phyloP scores from a whole-genome alignment of 2,888 invertebrate species.

The Halictus quadricinctus region DNA sequence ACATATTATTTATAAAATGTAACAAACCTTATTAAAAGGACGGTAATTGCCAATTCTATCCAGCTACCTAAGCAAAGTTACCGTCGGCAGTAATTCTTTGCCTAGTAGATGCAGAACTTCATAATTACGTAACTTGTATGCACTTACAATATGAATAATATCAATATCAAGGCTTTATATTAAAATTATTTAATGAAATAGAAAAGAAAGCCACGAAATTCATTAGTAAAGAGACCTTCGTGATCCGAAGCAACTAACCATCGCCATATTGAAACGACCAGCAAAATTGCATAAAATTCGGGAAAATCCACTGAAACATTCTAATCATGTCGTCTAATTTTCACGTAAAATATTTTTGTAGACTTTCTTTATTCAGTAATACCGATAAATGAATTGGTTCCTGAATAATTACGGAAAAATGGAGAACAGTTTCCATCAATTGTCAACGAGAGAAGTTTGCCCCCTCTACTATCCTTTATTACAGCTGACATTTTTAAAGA shows the following conservation, averaged over 20 bases:
- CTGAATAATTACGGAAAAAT: constrained; percentile 10
- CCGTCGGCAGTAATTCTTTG: constrained; percentile 34
- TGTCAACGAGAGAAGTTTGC: constrained; percentile 60
- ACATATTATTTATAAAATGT: constrained; percentile 34
- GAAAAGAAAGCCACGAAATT: constrained; percentile 55
- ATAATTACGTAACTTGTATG: constrained; percentile 26
- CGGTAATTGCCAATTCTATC: constrained; percentile 59
- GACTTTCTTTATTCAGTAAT: constrained; percentile 11
- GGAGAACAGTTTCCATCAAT: constrained; percentile 40
- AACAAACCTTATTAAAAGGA: constrained; percentile 53
- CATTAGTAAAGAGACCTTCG: constrained; percentile 60
- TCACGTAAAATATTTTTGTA: not conserved
- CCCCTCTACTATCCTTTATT: constrained; percentile 54
- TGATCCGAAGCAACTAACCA: constrained; percentile 65
- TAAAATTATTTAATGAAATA: constrained; percentile 38
- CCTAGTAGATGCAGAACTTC: constrained; percentile 26
- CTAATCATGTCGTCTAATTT: constrained; percentile 27
- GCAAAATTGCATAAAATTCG: constrained; percentile 44
- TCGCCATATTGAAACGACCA: constrained; percentile 73
- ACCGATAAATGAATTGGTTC: not conserved
- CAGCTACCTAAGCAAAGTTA: constrained; percentile 41
- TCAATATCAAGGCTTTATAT: constrained; percentile 35
- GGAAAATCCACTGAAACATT: constrained; percentile 38
- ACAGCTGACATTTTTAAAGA: constrained; percentile 60
- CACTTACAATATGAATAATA: constrained; percentile 35